phyloP scores from a whole-genome alignment of 92 coral and sea anemone species.

The Zoanthus sociatus region DNA sequence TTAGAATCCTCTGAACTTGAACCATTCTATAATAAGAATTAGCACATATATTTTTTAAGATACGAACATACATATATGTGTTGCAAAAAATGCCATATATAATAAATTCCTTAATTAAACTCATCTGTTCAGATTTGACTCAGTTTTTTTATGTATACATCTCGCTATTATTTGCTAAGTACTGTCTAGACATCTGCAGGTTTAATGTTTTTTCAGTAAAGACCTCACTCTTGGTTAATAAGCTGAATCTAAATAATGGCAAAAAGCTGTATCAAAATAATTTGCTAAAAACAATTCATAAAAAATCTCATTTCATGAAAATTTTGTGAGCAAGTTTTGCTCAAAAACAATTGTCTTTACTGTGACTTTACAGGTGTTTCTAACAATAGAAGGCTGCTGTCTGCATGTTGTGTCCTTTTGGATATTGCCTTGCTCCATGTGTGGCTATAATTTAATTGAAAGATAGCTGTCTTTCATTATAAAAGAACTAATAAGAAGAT shows the following conservation, averaged over 20 bases:
- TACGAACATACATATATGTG: not conserved
- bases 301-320: too few relatives aligned
- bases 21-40: not conserved
- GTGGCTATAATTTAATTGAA: not conserved
- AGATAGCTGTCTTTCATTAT: not conserved
- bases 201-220: not conserved
- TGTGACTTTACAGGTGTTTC: not conserved
- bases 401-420: not conserved
- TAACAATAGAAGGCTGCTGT: not conserved
- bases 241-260: not conserved
- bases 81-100: not conserved
- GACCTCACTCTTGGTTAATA: not conserved
- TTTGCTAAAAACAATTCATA: not conserved
- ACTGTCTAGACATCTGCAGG: constrained; percentile 19
- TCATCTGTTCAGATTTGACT: not conserved
- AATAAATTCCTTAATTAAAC: not conserved
- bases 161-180: constrained; percentile 5
- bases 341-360: not conserved
- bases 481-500: not conserved
- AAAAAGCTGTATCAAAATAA: not conserved
- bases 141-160: constrained; percentile 7
- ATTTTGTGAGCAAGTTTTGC: not conserved
- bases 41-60: not conserved
- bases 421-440: not conserved
- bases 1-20: constrained; percentile 1